Evolutionary conservation across 2,888 invertebrate genomes (phyloP).

Genomic region (Lepidocyrtoides sp.): DNA sequence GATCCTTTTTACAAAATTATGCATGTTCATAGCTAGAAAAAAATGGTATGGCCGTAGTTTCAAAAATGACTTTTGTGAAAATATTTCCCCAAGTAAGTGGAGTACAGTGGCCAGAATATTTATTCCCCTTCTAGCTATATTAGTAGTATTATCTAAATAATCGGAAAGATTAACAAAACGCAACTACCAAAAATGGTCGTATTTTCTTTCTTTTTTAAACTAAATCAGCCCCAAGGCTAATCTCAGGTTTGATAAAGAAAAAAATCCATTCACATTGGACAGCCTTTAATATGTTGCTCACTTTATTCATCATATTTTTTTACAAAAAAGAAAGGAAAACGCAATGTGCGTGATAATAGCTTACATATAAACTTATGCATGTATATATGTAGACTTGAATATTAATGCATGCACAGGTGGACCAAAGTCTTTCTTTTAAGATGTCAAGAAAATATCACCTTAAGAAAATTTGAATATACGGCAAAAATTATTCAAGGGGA

Average conservation of each 20-base stretch:
- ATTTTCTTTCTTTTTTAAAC: constrained; percentile 29
- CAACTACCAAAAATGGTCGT: constrained; percentile 47
- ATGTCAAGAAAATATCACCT: constrained; percentile 59
- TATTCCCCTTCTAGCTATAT: constrained; percentile 13
- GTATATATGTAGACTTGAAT: not conserved
- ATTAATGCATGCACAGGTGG: not conserved
- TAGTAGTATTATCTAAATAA: not conserved
- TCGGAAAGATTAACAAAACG: constrained; percentile 2
- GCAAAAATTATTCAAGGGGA: constrained; percentile 54
- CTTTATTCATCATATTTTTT: constrained; percentile 32
- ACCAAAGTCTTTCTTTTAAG: not conserved
- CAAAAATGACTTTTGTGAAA: not conserved
- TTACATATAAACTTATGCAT: not conserved
- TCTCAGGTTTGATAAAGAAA: constrained; percentile 15
- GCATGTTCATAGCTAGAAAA: not conserved
- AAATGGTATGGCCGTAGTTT: not conserved
- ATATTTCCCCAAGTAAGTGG: not conserved
- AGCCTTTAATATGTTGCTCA: not conserved
- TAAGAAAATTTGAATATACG: constrained; percentile 14
- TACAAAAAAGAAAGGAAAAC: constrained; percentile 30
- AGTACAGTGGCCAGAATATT: not conserved
- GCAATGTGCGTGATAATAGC: constrained; percentile 9
- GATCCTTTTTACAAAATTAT: not conserved
- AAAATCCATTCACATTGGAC: not conserved
- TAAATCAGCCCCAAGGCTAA: constrained; percentile 47